A percentile compares a stretch with the other conserved stretches of the same genome.
Evolutionary conservation across 2,113 vertebrate species (phyloP).

Genomic region (Orientallactaga bullata): DNA sequence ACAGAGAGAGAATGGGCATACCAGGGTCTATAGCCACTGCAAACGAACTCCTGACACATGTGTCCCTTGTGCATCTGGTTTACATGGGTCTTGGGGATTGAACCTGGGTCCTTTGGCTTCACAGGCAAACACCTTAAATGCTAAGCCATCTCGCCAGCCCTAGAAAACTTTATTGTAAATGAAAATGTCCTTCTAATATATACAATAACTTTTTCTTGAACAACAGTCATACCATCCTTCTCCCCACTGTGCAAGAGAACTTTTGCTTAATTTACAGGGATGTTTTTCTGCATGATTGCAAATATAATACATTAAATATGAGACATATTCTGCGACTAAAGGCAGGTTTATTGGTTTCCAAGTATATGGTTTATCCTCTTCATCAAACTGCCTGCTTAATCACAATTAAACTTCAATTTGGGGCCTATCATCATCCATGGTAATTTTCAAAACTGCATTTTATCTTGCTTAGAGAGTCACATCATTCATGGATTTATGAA

Average conservation of each 20-base stretch:
- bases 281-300: not conserved
- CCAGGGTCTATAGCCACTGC: too few species aligned
- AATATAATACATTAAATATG: not conserved
- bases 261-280: not conserved
- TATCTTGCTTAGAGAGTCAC: not conserved
- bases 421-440: fast-evolving
- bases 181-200: not conserved
- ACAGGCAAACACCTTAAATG: too few species aligned
- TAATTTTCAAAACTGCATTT: not conserved
- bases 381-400: not conserved
- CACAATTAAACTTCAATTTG: not conserved
- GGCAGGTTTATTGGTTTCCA: not conserved
- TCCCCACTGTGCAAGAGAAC: not conserved
- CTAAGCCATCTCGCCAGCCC: too few species aligned
- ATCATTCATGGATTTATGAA: not conserved
- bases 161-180: not conserved
- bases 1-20: too few species aligned
- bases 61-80: too few species aligned
- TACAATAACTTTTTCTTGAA: not conserved
- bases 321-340: not conserved
- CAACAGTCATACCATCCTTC: not conserved
- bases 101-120: too few species aligned
- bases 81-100: too few species aligned
- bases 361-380: not conserved
- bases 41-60: too few species aligned